Percentiles rank a stretch among this genome's conserved stretches.
Conservation (phyloP, 2,797 vertebrate species). For the Glyptemys insculpta region DNA sequence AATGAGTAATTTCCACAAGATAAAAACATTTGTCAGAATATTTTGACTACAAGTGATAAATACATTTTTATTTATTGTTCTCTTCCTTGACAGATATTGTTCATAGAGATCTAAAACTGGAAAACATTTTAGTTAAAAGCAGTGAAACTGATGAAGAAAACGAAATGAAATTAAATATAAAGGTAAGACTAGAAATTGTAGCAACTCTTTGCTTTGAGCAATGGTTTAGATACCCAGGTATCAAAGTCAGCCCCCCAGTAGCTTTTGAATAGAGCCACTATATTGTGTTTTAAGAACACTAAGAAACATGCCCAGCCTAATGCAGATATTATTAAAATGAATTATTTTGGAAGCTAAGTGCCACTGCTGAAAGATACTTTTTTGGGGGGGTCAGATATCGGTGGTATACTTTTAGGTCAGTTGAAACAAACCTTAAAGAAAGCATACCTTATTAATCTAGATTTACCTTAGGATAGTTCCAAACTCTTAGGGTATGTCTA, state of each 20-base stretch:
- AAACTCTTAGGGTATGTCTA: conserved; percentile 65
- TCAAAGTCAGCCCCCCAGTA: conserved; percentile 42
- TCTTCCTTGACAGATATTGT: conserved; percentile 86
- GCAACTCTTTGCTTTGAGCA: conserved; percentile 47
- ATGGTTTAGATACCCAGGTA: conserved; percentile 55
- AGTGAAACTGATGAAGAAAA: conserved; percentile 80
- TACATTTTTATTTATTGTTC: conserved; percentile 64
- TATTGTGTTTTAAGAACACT: conserved; percentile 60
- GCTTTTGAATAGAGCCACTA: conserved; percentile 64
- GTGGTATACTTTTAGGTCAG: conserved; percentile 8
- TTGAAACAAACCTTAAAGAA: conserved; percentile 20
- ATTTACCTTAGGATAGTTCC: conserved; percentile 44
- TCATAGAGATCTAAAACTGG: conserved; percentile 91
- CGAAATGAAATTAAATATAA: conserved; percentile 87
- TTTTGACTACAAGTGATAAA: conserved; percentile 37
- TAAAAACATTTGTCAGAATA: conserved; percentile 64
- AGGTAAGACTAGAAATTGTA: conserved; percentile 82
- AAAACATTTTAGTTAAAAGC: conserved; percentile 94
- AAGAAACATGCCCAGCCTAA: conserved; percentile 27
- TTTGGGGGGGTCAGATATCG: background rate
- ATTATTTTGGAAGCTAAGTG: conserved; percentile 67
- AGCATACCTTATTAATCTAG: conserved; percentile 23
- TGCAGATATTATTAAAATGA: conserved; percentile 33
- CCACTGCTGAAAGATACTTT: background rate
- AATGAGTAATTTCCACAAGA: conserved; percentile 37